Evolutionary conservation across 2,797 vertebrate genomes (phyloP), one percentile per base, ranked within the genome.

Genomic region (Serranus cabrilla): DNA sequence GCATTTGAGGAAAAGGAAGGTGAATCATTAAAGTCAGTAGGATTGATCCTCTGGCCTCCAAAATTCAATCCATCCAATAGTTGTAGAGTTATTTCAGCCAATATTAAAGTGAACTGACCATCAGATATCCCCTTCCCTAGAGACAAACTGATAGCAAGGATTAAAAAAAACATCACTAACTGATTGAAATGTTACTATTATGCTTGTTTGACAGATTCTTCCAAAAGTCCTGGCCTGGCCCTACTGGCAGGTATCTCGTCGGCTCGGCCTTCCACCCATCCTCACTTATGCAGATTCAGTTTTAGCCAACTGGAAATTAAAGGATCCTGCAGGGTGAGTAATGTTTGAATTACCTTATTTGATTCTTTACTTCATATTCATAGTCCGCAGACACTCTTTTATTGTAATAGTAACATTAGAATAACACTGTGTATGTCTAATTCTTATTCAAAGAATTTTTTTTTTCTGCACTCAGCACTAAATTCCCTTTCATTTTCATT

Each of bases 281-380:
- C 92, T 98, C 84, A 94, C 93, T 37, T 96, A 98, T 0, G 87
- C 94, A 0, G 97, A 98, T 63, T 85, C 94, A 11, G 95, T 97
- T 71, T 87, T 98, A 86, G 91, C 95, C 31, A 99, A 99, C 92
- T 98, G 97, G 97, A 96, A 90, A 76, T 93, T 93, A 74, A 97
- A 63, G 84, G 84, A 96, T 70, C 95, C 93, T 12, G 63, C 69
- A 0, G 92, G 96, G 97, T 99, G 94, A 96, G 82, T 54, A 37
- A 62, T 27, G 20, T n/a, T 20, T 69, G 37, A 34, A 34, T 46
- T 60, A 18, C 11, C 11, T 47, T 51, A 27, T 66, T 51, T 47
- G 7, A 57, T 47, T 55, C 16, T 20, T 59, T 6, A 39, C 5
- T 18, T 42, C 4, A 74, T 21, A 12, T 21, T 13, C 4, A 16